Conservation (phyloP, 2,113 vertebrate species). For the Oenanthe oenanthe region DNA sequence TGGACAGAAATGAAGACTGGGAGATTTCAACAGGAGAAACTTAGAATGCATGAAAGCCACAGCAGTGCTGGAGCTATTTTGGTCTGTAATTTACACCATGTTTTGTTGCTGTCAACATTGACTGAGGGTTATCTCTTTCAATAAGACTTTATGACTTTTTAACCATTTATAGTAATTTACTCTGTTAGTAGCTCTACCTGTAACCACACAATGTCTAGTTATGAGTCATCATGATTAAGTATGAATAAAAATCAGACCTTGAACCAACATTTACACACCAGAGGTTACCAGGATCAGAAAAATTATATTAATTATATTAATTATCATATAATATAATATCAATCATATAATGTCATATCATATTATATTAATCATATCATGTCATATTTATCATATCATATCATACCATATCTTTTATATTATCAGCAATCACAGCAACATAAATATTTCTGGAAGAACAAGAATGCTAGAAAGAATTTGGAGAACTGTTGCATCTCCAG, state of each 20-base stretch:
- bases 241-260: not conserved
- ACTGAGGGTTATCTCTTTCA: not conserved
- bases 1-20: not conserved
- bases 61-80: not conserved
- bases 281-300: not conserved
- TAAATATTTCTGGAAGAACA: not conserved
- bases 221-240: not conserved
- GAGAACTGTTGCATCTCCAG: not conserved
- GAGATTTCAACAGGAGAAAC: not conserved
- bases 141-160: not conserved
- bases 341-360: fast-evolving
- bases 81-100: not conserved
- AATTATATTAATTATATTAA: no score
- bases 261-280: not conserved
- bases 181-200: not conserved
- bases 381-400: no score
- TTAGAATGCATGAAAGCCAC: not conserved
- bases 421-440: not conserved
- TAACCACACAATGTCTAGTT: not conserved
- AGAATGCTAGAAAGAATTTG: not conserved
- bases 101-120: not conserved
- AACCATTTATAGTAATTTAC: not conserved
- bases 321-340: no score
- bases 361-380: no score
- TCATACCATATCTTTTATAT: no score